These are phyloP conservation scores for Coranthus polyacanthus DNA, from an alignment of 2,797 vertebrate species.

Conservation along the genomic window DNA sequence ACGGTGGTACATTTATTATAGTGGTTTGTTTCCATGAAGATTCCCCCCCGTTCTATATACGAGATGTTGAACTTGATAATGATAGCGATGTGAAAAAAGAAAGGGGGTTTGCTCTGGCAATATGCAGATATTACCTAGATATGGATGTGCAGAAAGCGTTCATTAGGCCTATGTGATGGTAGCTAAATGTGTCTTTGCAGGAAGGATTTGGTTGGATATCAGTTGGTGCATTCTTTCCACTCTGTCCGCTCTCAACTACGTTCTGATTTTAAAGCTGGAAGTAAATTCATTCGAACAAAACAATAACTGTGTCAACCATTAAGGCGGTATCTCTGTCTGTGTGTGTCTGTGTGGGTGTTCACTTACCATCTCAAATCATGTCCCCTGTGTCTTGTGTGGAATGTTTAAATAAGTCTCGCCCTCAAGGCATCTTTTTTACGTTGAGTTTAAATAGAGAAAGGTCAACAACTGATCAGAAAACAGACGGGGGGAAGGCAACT, in stretches of 20 bases:
- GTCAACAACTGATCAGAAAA: not conserved
- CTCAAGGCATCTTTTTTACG: not conserved
- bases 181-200: slow-evolving; percentile 87
- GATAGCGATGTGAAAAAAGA: slow-evolving; percentile 80
- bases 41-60: slow-evolving; percentile 57
- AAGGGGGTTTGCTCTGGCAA: slow-evolving; percentile 78
- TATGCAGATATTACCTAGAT: slow-evolving; percentile 68
- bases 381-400: not conserved
- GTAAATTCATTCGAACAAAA: slow-evolving; percentile 82
- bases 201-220: slow-evolving; percentile 73
- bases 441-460: not conserved
- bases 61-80: slow-evolving; percentile 79
- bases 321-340: slow-evolving; percentile 13
- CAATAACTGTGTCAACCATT: slow-evolving; percentile 58
- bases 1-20: slow-evolving; percentile 80
- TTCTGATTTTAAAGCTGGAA: slow-evolving; percentile 82
- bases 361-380: too few species aligned
- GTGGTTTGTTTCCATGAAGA: slow-evolving; percentile 80
- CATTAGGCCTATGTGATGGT: slow-evolving; percentile 65
- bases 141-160: slow-evolving; percentile 67
- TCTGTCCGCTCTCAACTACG: slow-evolving; percentile 79
- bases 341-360: slow-evolving; percentile 4
- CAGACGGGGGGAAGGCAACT: slow-evolving; percentile 13
- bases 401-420: slow-evolving; percentile 5
- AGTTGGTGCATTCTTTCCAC: slow-evolving; percentile 77